Percentiles rank a stretch among this genome's conserved stretches.
These are phyloP conservation scores for Cerceris rybyensis DNA, from an alignment of 2,888 invertebrate species.

Conservation along the genomic window DNA sequence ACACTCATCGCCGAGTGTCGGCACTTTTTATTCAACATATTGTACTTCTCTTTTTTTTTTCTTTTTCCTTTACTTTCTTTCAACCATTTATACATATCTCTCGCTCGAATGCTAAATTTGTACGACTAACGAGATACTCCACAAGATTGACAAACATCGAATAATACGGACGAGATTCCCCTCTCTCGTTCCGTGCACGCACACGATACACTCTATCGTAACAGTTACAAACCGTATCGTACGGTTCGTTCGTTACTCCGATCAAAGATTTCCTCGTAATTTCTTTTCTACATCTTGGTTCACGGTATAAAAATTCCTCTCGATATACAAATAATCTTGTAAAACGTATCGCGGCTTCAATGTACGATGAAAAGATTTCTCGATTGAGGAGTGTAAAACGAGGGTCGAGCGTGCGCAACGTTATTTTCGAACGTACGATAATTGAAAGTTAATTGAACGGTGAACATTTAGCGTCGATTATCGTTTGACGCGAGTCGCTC, in stretches of 20 bases:
- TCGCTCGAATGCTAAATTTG: constrained; percentile 26
- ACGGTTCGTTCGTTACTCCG: constrained; percentile 26
- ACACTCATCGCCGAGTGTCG: constrained; percentile 11
- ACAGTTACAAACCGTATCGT: constrained; percentile 25
- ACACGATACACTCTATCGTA: constrained; percentile 29
- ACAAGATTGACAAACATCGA: constrained; percentile 36
- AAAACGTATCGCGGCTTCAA: constrained; percentile 32
- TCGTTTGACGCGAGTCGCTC: too few relatives aligned
- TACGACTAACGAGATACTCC: constrained; percentile 15
- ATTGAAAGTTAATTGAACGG: not conserved
- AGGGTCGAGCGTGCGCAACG: too few relatives aligned
- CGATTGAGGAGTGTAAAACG: too few relatives aligned
- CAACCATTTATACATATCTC: constrained; percentile 33
- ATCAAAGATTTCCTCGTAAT: constrained; percentile 24
- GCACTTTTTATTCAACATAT: constrained; percentile 25
- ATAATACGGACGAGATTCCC: constrained; percentile 11
- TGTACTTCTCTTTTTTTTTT: constrained; percentile 13
- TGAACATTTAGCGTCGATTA: not conserved
- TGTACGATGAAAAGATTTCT: constrained; percentile 14
- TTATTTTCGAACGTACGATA: not conserved
- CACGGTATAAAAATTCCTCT: constrained; percentile 63
- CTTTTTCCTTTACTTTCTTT: not conserved
- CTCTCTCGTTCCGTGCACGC: constrained; percentile 10
- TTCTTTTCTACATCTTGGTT: constrained; percentile 15
- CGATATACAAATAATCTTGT: constrained; percentile 69